phyloP scores from a whole-genome alignment of 2,113 vertebrate genomes.

The Hippocampus comes region DNA sequence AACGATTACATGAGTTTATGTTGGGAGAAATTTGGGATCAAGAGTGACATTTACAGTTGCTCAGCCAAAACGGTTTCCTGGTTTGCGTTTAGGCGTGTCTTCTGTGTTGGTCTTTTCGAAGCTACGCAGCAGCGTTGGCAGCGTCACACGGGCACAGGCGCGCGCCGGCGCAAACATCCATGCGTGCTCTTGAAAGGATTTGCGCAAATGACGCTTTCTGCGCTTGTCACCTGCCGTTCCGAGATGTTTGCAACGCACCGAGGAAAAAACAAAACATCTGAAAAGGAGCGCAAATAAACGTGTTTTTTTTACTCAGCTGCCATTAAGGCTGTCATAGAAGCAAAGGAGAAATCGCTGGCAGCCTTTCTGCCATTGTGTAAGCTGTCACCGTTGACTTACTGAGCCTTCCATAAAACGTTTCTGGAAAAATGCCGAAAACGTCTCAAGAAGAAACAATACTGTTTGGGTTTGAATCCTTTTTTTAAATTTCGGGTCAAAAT shows the following conservation, averaged over 20 bases:
- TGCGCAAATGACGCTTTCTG: neutral
- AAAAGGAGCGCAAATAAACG: neutral
- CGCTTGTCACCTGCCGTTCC: neutral
- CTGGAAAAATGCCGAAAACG: neutral
- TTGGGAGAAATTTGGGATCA: no score
- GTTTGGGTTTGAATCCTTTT: neutral
- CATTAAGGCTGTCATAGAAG: neutral
- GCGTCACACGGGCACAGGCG: no score
- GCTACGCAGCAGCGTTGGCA: neutral
- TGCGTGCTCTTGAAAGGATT: neutral
- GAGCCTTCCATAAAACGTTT: neutral
- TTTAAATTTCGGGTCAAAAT: neutral
- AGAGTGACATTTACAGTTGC: no score
- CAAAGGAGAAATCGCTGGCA: neutral
- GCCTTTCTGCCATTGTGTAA: neutral
- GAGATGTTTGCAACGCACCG: neutral
- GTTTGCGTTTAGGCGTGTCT: neutral
- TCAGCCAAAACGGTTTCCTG: neutral
- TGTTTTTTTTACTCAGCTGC: neutral
- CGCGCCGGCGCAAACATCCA: neutral
- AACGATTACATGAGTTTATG: no score
- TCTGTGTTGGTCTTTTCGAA: neutral
- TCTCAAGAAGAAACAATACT: neutral
- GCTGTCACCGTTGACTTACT: neutral
- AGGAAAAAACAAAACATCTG: neutral